phyloP scores from a whole-genome alignment of 2,797 vertebrate species.

The Cuniculus paca region DNA sequence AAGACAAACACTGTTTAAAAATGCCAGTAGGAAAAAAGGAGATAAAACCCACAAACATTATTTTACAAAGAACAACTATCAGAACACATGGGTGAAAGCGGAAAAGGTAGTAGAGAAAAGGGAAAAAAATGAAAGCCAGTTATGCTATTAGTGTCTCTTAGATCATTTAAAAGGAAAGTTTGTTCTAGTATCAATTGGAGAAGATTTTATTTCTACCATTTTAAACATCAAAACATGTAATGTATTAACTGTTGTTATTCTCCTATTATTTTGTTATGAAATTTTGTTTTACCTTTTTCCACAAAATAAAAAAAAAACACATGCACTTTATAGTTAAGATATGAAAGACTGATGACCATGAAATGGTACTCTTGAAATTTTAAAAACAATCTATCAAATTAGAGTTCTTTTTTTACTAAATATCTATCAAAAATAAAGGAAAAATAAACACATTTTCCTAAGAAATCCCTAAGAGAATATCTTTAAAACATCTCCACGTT shows the following conservation, averaged over 20 bases:
- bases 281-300: too few relatives aligned
- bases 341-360: background rate
- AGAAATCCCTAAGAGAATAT: background rate
- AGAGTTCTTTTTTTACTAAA: background rate
- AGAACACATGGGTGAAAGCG: background rate
- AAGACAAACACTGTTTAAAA: background rate
- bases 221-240: too few relatives aligned
- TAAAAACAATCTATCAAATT: background rate
- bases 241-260: too few relatives aligned
- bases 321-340: background rate
- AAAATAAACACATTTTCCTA: background rate
- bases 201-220: too few relatives aligned
- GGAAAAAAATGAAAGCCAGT: too few relatives aligned
- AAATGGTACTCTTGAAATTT: background rate
- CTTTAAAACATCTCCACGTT: background rate
- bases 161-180: too few relatives aligned
- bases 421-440: background rate
- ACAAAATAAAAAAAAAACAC: background rate
- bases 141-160: too few relatives aligned
- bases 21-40: fast-evolving
- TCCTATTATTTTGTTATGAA: too few relatives aligned
- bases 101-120: too few relatives aligned
- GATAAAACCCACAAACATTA: background rate
- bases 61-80: background rate
- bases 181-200: too few relatives aligned